These are phyloP conservation scores for Phortica magna DNA, from an alignment of 2,888 invertebrate genomes.

Conservation along the genomic window DNA sequence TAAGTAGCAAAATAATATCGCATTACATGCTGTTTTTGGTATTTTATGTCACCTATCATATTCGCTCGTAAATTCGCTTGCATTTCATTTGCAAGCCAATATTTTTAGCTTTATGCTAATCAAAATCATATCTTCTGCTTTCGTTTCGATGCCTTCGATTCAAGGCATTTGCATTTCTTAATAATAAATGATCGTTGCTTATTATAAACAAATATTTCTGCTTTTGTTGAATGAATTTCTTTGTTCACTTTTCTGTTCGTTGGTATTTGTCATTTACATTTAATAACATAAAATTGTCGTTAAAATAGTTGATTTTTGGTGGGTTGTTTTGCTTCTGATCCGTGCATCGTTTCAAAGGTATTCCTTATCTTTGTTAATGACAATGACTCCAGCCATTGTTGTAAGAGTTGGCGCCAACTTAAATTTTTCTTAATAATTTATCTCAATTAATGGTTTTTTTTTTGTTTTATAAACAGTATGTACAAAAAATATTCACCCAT, in stretches of 20 bases:
- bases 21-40: neutral
- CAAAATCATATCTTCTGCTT: neutral
- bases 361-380: conserved; percentile 21
- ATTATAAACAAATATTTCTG: conserved; percentile 21
- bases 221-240: conserved; percentile 29
- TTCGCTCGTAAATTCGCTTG: conserved; percentile 17
- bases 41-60: neutral
- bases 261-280: conserved; percentile 32
- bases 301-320: conserved; percentile 28
- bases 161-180: conserved; percentile 28
- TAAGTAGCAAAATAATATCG: conserved; percentile 20
- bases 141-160: neutral
- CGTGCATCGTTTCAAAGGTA: neutral
- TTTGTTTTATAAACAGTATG: neutral
- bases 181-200: conserved; percentile 11
- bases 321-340: conserved; percentile 29
- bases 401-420: conserved; percentile 36
- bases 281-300: conserved; percentile 39
- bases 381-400: conserved; percentile 25
- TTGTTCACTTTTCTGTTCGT: neutral
- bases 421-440: neutral
- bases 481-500: too few relatives aligned
- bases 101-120: conserved; percentile 24
- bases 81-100: conserved; percentile 17
- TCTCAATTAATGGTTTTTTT: neutral